These are phyloP conservation scores for Andrena flavipes DNA, from an alignment of 2,888 invertebrate genomes.

Conservation along the genomic window DNA sequence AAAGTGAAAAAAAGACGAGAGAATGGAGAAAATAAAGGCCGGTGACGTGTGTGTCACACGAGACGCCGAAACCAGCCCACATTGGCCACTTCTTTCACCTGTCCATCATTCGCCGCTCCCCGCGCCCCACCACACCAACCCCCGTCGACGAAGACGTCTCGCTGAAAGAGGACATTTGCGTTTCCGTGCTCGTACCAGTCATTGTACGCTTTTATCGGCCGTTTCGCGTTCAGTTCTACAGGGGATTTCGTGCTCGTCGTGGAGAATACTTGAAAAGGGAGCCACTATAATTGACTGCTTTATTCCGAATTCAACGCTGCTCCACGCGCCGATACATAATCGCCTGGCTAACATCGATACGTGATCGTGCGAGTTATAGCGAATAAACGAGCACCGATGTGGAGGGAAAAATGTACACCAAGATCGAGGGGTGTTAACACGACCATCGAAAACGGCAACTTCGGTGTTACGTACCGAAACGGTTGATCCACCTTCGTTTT, in stretches of 20 bases:
- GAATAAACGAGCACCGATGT: neutral
- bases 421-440: no score
- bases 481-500: no score
- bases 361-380: constrained; percentile 21
- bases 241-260: constrained; percentile 59
- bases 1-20: constrained; percentile 64
- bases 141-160: constrained; percentile 76
- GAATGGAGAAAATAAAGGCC: constrained; percentile 79
- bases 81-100: constrained; percentile 85
- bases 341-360: constrained; percentile 25
- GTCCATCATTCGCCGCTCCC: constrained; percentile 80
- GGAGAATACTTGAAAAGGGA: constrained; percentile 62
- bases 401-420: no score
- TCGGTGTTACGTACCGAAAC: no score
- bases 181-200: constrained; percentile 70
- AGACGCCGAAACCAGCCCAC: constrained; percentile 84
- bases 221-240: constrained; percentile 64
- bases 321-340: constrained; percentile 32
- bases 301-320: constrained; percentile 49
- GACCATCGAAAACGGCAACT: no score
- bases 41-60: constrained; percentile 83
- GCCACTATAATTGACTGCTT: constrained; percentile 60
- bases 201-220: constrained; percentile 74
- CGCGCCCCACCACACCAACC: neutral
- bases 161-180: constrained; percentile 78